Conservation (phyloP, 2,113 vertebrate genomes). For the Cynocephalus volans region DNA sequence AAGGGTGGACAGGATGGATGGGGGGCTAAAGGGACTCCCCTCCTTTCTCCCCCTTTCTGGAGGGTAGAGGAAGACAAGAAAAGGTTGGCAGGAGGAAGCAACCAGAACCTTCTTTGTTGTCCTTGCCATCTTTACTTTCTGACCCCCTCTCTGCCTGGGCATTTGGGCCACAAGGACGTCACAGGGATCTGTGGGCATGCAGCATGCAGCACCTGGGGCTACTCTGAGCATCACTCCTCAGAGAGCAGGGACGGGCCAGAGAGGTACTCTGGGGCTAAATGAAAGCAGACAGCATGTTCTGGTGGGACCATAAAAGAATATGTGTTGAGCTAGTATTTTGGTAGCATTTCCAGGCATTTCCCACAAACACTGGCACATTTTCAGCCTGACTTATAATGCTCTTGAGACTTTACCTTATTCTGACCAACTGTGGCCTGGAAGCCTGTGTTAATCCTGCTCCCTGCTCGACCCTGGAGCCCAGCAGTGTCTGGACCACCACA, state of each 20-base stretch:
- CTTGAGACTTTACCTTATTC: background rate
- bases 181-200: background rate
- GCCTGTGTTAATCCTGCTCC: background rate
- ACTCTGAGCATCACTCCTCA: background rate
- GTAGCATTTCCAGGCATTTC: background rate
- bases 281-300: background rate
- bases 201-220: background rate
- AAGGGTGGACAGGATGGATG: fast-evolving
- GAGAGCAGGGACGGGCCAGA: background rate
- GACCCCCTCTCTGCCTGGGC: background rate
- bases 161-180: background rate
- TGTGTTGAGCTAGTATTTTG: background rate
- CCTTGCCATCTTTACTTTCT: background rate
- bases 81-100: background rate
- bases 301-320: background rate
- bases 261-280: background rate
- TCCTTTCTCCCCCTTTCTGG: background rate
- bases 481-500: background rate
- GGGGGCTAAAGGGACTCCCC: background rate
- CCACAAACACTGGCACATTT: background rate
- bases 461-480: background rate
- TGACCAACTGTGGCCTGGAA: background rate
- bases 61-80: background rate
- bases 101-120: background rate
- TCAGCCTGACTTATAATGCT: background rate